Base-by-base conservation (phyloP, 2,888 invertebrate genomes). In the Lobophora halterata region DNA sequence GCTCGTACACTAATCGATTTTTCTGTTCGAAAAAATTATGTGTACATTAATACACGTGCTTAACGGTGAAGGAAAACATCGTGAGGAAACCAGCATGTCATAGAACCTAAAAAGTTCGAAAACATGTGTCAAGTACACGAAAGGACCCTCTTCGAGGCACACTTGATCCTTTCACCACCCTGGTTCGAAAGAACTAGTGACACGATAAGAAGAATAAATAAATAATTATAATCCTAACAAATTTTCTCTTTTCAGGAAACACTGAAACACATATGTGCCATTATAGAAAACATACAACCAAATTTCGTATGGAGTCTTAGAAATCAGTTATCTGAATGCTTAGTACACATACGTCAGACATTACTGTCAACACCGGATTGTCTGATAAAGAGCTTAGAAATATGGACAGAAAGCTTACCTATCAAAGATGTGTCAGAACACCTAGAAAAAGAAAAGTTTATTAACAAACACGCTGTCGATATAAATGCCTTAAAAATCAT, bases 351-450 rank as follows among this genome's bases (percentile, higher is more conserved):
- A 24, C 43, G 52, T 19, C 40, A 30, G 0, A 31, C 39, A 3
- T 41, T 53, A 10, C 47, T 49, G 2, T 8, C 9, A 1, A 37
- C 10, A 10, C 42, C 42, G 0, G 9, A 17, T 3, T 1, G 16
- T 1, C 2, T 42, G 0, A 19, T 32, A 1, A 20, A 12, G 0
- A 49, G 51, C 9, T 52, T 58, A 0, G 36, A 53, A 1, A 49
- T 36, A 1, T 66, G 62, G 56, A 39, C 42, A 0, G 37, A 59
- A 2, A 48, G 37, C 3, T 4, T 59, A 1, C 56, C 59, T 0
- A 3, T 73, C 0, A 29, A 52, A 6, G 47, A 50, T 3, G 60
- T 76, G 3, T 55, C 60, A 0, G 38, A 59, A 3, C 37, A 47
- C 5, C 44, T 72, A 1, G 48, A 61, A 20, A 59, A 56, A 13